These are phyloP conservation scores for Papilio gigon DNA, from an alignment of 2,888 invertebrate species.

Conservation along the genomic window DNA sequence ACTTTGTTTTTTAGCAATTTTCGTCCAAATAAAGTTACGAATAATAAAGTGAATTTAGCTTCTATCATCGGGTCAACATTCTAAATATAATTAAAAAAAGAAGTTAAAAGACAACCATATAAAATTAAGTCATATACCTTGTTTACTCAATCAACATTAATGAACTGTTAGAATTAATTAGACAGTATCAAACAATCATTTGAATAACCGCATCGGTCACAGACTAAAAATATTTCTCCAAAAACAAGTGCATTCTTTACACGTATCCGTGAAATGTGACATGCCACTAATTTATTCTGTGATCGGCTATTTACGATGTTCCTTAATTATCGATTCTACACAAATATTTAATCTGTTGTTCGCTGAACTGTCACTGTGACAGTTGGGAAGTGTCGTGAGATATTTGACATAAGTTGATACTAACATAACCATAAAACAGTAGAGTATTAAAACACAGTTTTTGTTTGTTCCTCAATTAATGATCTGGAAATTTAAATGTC, in stretches of 20 bases:
- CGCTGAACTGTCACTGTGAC: conserved; percentile 58
- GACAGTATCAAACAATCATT: conserved; percentile 63
- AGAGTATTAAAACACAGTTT: no score
- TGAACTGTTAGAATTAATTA: conserved; percentile 54
- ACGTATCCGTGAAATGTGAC: conserved; percentile 72
- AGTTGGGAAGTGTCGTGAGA: conserved; percentile 55
- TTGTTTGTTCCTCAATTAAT: conserved; percentile 36
- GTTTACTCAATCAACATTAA: conserved; percentile 40
- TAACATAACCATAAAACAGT: conserved; percentile 30
- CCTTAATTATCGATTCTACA: conserved; percentile 71
- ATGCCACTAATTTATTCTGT: conserved; percentile 73
- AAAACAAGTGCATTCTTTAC: conserved; percentile 72
- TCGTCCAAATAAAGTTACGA: background rate
- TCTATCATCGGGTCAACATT: background rate
- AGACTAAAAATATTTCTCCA: conserved; percentile 55
- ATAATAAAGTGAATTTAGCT: background rate
- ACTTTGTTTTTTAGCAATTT: no score
- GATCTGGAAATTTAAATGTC: conserved; percentile 17
- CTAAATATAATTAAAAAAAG: background rate
- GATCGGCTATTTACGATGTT: conserved; percentile 65
- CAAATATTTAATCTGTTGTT: conserved; percentile 66
- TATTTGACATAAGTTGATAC: conserved; percentile 36
- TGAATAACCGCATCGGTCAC: conserved; percentile 52
- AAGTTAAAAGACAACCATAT: background rate
- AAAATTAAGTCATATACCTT: background rate